Base-by-base conservation (phyloP, 2,113 vertebrate species). In the Nansenia antarctica region DNA sequence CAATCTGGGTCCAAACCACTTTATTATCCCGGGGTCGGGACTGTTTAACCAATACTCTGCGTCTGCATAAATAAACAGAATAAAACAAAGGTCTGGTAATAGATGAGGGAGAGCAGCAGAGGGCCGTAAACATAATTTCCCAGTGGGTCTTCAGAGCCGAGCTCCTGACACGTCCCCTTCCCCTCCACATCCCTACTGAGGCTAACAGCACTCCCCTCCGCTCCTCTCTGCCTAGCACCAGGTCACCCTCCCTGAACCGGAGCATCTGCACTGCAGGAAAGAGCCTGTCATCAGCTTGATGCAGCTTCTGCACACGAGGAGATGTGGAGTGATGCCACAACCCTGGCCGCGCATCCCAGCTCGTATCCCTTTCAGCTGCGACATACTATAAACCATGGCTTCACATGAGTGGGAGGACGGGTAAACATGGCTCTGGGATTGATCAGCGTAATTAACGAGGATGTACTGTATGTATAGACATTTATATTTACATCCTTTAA, bases 61-160 rank as follows among this genome's bases (percentile, higher is more conserved):
- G 72, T 76, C 73, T 58, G 77, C 27, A 69, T 67, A 74, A 66
- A 67, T 83, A 78, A 74, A 82, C 66, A 70, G 57, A 82, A 62
- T 39, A 26, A 52, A 49, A 63, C 60, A 73, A 12, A 26, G 61
- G 62, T 69, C 69, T 37, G 62, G n/a, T 67, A 60, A 85, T 81
- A 73, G 54, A 83, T 85, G 3, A 76, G 72, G 78, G 20, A 27
- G 65, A 60, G 73, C 22, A 54, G 29, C 65, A 54, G 20, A 3
- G n/a, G n/a, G 66, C 72, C 37, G 72, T 80, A 84, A 87, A 88
- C 84, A 85, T 20, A 2, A 1, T 63, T 72, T 81, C 68, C 71
- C 73, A 67, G 29, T 32, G 74, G 77, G 61, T 75, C 32, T 68
- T 68, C 69, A 45, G 15, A 35, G n/a, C 27, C 35, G 62, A 42